These are phyloP conservation scores for Spea multiplicata DNA, from an alignment of 2,113 vertebrate species.

Conservation along the genomic window DNA sequence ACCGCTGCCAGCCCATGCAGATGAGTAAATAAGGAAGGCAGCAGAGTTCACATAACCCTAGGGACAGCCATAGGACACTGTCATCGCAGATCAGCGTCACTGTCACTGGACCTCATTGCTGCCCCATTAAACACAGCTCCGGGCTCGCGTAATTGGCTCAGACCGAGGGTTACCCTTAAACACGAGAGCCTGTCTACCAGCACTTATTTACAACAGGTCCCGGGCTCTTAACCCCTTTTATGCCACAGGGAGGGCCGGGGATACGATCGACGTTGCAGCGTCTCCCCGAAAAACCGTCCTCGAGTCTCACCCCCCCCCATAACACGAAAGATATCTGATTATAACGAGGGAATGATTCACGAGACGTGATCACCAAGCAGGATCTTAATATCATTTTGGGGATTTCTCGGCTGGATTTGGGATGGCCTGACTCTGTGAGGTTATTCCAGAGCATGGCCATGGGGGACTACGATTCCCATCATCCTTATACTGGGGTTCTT, in stretches of 20 bases:
- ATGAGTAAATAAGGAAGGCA: conserved; percentile 49
- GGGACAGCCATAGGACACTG: conserved; percentile 49
- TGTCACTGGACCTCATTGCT: conserved; percentile 49
- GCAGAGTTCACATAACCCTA: conserved; percentile 48
- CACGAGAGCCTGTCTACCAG: conserved; percentile 40
- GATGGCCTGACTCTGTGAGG: too few relatives aligned
- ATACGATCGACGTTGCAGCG: background rate
- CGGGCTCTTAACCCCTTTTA: conserved; percentile 31
- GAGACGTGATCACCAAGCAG: too few relatives aligned
- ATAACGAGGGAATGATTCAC: too few relatives aligned
- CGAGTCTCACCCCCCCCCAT: too few relatives aligned
- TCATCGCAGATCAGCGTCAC: conserved; percentile 43
- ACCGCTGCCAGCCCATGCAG: conserved; percentile 49
- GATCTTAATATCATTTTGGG: too few relatives aligned
- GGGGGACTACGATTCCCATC: too few relatives aligned
- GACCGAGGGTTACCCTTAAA: conserved; percentile 47
- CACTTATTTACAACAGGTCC: conserved; percentile 41
- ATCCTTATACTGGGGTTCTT: too few relatives aligned
- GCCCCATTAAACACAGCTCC: conserved; percentile 48
- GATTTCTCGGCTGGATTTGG: too few relatives aligned
- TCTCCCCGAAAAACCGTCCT: too few relatives aligned
- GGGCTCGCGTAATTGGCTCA: conserved; percentile 48
- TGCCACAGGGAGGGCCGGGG: conserved; percentile 3
- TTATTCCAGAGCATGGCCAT: too few relatives aligned
- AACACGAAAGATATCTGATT: too few relatives aligned